Base-by-base conservation (phyloP, 2,888 invertebrate species). In the Trichopria drosophilae region DNA sequence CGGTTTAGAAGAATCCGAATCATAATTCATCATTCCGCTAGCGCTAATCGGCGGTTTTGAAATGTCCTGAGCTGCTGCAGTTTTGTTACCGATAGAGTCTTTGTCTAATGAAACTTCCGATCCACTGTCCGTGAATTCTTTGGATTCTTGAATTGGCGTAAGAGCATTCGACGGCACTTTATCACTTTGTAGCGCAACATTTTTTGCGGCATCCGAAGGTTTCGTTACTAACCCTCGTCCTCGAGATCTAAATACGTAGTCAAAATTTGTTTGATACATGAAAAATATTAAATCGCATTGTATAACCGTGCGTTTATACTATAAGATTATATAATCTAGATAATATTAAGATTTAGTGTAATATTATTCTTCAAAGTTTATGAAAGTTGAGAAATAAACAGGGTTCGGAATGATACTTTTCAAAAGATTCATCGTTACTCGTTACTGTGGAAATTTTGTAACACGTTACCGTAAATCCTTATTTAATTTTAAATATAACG, bases 1-100 rank as follows among this genome's bases (percentile, higher is more conserved):
- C 2, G 87, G 88, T 77, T 86, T 86, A 45, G 73, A 69, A 3
- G 72, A 69, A 34, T 75, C 75, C 1, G 75, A 74, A 43, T 73
- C 73, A 29, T 72, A 73, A 19, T 71, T 69, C 12, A 67, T 61
- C 7, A 59, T 53, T 13, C 63, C 62, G 22, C 64, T 59, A 34
- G 53, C 59, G 15, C 64, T 51, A 18, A 65, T 55, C 13, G 66
- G 50, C 3, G 69, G 64, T 4, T 69, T 60, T n/a, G 67, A 58
- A 12, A 50, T 55, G 24, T 70, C 71, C 18, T 62, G 52, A 3
- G 64, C 41, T 6, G 58, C 51, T 3, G 51, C 29, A 12, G 60
- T 47, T 58, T 72, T 70, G 41, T 55, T 66, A 19, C 60, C 44
- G 36, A 51, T 64, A 53, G 64, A 68, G 55, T 75, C 75, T 42